phyloP scores from a whole-genome alignment of 2,113 vertebrate species.

The Ranitomeya variabilis region DNA sequence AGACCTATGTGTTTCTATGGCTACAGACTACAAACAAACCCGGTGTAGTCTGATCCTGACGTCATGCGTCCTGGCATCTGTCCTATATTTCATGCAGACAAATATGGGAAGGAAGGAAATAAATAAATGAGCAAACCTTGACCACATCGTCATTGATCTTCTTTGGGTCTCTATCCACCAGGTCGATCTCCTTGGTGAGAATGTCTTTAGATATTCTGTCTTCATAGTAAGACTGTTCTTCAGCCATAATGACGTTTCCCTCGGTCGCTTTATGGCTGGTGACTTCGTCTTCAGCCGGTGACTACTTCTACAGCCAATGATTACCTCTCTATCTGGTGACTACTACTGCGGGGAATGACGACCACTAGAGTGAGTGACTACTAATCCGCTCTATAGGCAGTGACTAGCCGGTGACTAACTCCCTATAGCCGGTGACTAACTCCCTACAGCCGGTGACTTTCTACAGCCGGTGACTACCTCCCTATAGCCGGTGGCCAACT shows the following conservation, averaged over 20 bases:
- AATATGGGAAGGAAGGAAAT: neutral
- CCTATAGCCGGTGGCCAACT: too few relatives aligned
- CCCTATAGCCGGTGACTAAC: too few relatives aligned
- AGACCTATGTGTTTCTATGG: neutral
- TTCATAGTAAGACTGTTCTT: constrained; percentile 49
- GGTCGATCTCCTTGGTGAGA: constrained; percentile 61
- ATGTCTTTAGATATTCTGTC: constrained; percentile 56
- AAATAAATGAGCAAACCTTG: constrained; percentile 46
- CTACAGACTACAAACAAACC: neutral
- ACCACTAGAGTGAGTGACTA: too few relatives aligned
- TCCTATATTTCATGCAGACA: neutral
- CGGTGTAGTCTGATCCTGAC: neutral
- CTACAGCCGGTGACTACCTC: too few relatives aligned
- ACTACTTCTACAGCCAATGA: too few relatives aligned
- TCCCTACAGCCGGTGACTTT: too few relatives aligned
- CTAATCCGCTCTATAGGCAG: too few relatives aligned
- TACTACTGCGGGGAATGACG: too few relatives aligned
- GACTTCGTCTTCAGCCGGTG: neutral
- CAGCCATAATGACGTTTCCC: constrained; percentile 5
- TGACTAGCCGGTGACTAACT: too few relatives aligned
- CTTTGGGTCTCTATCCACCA: constrained; percentile 60
- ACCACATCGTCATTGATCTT: constrained; percentile 60
- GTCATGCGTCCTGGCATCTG: neutral
- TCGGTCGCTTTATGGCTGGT: neutral
- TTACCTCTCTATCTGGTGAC: too few relatives aligned